Evolutionary conservation across 2,888 invertebrate species (phyloP), one percentile per base, ranked within the genome.

Genomic region (Glaucopsyche alexis): DNA sequence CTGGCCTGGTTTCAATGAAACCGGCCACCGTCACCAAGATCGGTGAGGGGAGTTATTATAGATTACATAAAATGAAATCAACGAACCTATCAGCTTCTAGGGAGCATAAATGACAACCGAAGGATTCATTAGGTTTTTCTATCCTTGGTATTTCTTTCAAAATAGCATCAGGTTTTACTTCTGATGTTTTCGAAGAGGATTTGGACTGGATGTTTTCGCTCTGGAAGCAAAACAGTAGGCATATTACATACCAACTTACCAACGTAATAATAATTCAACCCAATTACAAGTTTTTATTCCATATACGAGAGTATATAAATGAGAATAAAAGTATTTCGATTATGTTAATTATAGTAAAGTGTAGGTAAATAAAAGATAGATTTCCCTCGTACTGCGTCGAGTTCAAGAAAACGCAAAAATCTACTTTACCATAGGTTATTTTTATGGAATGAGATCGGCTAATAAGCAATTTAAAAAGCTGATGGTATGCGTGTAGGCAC

Each of bases 31-130:
- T n/a, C n/a, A n/a, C n/a, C n/a, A n/a, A n/a, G n/a, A n/a, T n/a
- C n/a, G n/a, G n/a, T n/a, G n/a, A n/a, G n/a, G n/a, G n/a, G n/a
- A n/a, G n/a, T n/a, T n/a, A n/a, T n/a, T n/a, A n/a, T n/a, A n/a
- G n/a, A n/a, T n/a, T n/a, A n/a, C n/a, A n/a, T n/a, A 7, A 19
- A 29, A 0, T 19, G 19, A 11, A 38, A 7, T 42, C 29, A 13
- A 65, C 77, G 7, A 29, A 90, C 92, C 92, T 83, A 78, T 92
- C 91, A 71, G 90, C 87, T 49, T 89, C 87, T 77, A 91, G 91
- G 0, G 81, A 72, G 72, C 92, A 92, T 29, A 91, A 74, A 55
- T 92, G 92, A 42, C 92, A 92, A 0, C 80, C 81, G 52, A 85
- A 92, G 0, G 79, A 83, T 73, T 91, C 90, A 55, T 80, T 85